These are phyloP conservation scores for Caenorhabditis wallacei DNA, from an alignment of 2,888 invertebrate genomes.

Conservation along the genomic window DNA sequence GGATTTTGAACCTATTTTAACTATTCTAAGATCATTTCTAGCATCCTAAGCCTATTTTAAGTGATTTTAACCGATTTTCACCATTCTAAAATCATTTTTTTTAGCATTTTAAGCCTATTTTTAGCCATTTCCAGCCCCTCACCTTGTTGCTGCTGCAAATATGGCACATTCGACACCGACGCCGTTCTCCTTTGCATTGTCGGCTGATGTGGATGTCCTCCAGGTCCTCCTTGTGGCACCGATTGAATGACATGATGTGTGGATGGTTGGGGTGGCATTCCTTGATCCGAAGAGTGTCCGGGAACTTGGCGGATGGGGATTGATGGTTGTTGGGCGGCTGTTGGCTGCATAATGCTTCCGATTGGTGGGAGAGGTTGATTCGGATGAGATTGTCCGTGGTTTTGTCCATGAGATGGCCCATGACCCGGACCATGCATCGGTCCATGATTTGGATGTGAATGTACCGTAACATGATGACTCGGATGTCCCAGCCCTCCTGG, in stretches of 20 bases:
- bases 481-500: not conserved
- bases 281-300: constrained; percentile 12
- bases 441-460: too few relatives aligned
- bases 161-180: constrained; percentile 38
- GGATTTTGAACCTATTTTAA: too few relatives aligned
- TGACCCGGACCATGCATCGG: not conserved
- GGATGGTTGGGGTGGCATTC: not conserved
- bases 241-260: not conserved
- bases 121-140: not conserved
- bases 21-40: too few relatives aligned
- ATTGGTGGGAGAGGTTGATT: not conserved
- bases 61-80: too few relatives aligned
- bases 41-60: too few relatives aligned
- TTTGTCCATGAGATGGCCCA: not conserved
- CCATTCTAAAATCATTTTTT: too few relatives aligned
- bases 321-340: constrained; percentile 1
- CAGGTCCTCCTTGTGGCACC: not conserved
- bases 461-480: not conserved
- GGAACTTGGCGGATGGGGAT: constrained; percentile 29
- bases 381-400: not conserved
- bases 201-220: constrained; percentile 9
- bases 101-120: too few relatives aligned
- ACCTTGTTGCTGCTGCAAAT: constrained; percentile 21
- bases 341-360: not conserved
- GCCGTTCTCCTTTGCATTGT: constrained; percentile 37